Conservation (phyloP, 2,113 vertebrate genomes). For the Sminthopsis crassicaudata region DNA sequence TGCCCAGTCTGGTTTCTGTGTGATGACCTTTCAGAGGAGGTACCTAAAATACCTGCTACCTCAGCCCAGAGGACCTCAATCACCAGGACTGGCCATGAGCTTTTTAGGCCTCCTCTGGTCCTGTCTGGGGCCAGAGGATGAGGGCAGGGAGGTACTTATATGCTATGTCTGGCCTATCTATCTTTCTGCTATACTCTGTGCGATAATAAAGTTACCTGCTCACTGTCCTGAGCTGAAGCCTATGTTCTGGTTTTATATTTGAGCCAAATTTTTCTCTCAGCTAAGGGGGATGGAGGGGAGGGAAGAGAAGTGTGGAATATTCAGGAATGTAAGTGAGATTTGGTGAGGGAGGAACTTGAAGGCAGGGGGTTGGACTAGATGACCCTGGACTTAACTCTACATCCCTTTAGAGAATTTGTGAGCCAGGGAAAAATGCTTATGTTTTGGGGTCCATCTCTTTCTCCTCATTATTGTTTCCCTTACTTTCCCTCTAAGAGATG, state of each 20-base stretch:
- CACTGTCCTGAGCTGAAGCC: conserved; percentile 64
- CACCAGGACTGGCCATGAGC: background rate
- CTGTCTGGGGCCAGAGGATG: conserved; percentile 47
- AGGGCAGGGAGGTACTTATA: conserved; percentile 73
- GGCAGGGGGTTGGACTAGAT: background rate
- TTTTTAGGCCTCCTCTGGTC: background rate
- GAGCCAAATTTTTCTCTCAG: background rate
- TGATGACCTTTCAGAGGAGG: background rate
- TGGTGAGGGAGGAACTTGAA: background rate
- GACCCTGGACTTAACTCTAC: background rate
- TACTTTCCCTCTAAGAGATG: background rate
- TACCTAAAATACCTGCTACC: background rate
- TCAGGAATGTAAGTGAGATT: background rate
- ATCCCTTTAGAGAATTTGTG: background rate
- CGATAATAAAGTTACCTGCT: conserved; percentile 84
- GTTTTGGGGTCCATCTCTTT: background rate
- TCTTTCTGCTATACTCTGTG: conserved; percentile 83
- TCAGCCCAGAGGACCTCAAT: background rate
- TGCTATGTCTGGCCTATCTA: conserved; percentile 75
- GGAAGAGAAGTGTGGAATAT: background rate
- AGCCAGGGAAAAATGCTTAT: background rate
- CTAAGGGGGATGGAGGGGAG: background rate
- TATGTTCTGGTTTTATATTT: background rate
- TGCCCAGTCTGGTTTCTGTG: background rate
- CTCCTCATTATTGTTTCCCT: background rate